Evolutionary conservation across 37 sponge, comb jelly and placozoan genomes (phyloP), one percentile per base, ranked within the genome.

Genomic region (Tethya wilhelma): DNA sequence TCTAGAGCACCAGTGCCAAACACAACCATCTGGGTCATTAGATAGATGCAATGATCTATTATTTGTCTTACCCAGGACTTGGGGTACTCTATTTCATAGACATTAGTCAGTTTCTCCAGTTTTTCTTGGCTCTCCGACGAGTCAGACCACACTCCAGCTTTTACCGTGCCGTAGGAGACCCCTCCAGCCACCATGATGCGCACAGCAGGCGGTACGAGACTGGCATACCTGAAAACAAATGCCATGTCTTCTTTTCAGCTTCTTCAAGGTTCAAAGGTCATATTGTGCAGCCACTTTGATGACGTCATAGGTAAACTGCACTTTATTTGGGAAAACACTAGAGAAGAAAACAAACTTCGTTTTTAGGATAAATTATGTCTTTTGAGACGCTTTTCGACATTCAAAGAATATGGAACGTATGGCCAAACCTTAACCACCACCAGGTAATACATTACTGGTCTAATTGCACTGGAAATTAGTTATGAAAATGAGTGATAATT

Each of bases 321-420:
- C 40, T 8, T 67, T 67, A n/a, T 60, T 26, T n/a, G 28, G 63
- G 23, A 60, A 14, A 19, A 9, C 9, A 49, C 53, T 9, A 49
- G 53, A 9, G 53, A 49, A 9, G 53, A 49, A 14, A n/a, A n/a
- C 20, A 19, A 6, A 7, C 20, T 6, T 59, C 11, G 20, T 29
- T 59, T 23, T 23, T 23, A 30, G 20, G 59, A 14, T 37, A 7
- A 28, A 23, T 30, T 26, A 71, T 38, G 60, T 59, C 75, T 38
- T 22, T 59, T n/a, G n/a, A n/a, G 57, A 20, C 59, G 34, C 38
- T 87, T 37, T 87, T 79, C 43, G 87, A 87, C 25, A 12, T 87
- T 20, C 68, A 67, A 20, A 79, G 87, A 20, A 46, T 87, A 19
- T 87, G 87, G 87, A 81, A 87, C 64, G 80, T 67, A 7, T 87